phyloP scores from a whole-genome alignment of 2,113 vertebrate genomes.

The Zosterops pallidus region DNA sequence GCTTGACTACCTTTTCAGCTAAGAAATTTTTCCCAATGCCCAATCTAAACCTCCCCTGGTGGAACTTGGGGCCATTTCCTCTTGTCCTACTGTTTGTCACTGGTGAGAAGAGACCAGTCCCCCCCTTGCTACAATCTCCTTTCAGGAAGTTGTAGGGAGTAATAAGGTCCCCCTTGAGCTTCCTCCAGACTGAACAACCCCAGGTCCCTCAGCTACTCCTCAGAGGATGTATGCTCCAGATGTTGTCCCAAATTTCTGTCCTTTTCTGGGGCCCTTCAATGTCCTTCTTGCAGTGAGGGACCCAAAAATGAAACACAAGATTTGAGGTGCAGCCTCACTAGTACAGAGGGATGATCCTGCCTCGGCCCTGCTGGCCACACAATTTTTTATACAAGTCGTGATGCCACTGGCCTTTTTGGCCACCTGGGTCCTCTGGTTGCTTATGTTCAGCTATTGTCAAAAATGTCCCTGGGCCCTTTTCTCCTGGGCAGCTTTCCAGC shows the following conservation, averaged over 20 bases:
- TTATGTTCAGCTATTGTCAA: neutral
- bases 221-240: neutral
- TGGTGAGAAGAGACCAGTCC: fast-evolving
- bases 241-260: neutral
- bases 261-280: neutral
- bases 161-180: fast-evolving
- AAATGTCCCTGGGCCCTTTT: neutral
- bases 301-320: neutral
- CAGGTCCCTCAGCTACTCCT: neutral
- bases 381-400: neutral
- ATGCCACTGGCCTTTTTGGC: neutral
- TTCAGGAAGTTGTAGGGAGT: neutral
- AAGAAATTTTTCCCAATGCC: neutral
- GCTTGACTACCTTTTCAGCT: neutral
- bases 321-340: neutral
- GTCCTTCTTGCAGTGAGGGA: neutral
- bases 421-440: neutral
- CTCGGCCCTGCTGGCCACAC: neutral
- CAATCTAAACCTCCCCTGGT: neutral
- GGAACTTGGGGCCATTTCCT: neutral
- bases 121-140: neutral
- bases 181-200: neutral
- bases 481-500: neutral
- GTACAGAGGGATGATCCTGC: too few relatives aligned
- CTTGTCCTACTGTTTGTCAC: neutral